Percentiles rank a stretch among this genome's conserved stretches.
Evolutionary conservation across 2,888 invertebrate genomes (phyloP).

Genomic region (Sinohyriopsis cumingii): DNA sequence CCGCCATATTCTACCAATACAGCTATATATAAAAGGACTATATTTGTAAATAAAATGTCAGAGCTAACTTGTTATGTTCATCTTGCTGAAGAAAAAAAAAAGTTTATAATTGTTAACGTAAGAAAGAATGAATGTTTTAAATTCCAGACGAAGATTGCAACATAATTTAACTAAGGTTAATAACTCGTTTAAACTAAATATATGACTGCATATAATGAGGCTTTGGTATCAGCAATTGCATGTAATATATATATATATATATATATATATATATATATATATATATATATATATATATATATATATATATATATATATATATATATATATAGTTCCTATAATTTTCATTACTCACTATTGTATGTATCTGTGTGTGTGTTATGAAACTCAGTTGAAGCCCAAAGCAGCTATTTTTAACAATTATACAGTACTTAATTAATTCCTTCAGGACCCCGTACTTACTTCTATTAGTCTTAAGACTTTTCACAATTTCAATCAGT

Average conservation of each 20-base stretch:
- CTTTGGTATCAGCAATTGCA: too few species aligned
- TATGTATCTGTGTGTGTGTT: background rate
- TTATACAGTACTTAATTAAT: slow-evolving; percentile 4
- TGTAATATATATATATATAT: too few species aligned
- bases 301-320: too few species aligned
- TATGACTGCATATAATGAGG: too few species aligned
- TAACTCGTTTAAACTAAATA: too few species aligned
- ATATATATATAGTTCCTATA: too few species aligned
- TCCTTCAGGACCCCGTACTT: background rate
- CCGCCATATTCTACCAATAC: slow-evolving; percentile 3
- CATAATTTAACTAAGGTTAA: too few species aligned
- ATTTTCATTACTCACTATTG: too few species aligned
- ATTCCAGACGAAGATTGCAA: too few species aligned
- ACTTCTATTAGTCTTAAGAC: too few species aligned
- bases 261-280: slow-evolving; percentile 1
- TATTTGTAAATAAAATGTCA: slow-evolving; percentile 22
- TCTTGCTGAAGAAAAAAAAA: background rate
- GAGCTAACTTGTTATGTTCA: background rate
- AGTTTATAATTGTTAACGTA: background rate
- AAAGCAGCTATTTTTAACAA: slow-evolving; percentile 1
- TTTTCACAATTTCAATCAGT: too few species aligned
- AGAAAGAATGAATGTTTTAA: too few species aligned
- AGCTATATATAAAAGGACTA: slow-evolving; percentile 10
- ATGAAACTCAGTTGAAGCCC: background rate
- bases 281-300: slow-evolving; percentile 3